A percentile compares a stretch with the other conserved stretches of the same genome.
Evolutionary conservation across 2,113 vertebrate species (phyloP).

Genomic region (Halichoeres trimaculatus): DNA sequence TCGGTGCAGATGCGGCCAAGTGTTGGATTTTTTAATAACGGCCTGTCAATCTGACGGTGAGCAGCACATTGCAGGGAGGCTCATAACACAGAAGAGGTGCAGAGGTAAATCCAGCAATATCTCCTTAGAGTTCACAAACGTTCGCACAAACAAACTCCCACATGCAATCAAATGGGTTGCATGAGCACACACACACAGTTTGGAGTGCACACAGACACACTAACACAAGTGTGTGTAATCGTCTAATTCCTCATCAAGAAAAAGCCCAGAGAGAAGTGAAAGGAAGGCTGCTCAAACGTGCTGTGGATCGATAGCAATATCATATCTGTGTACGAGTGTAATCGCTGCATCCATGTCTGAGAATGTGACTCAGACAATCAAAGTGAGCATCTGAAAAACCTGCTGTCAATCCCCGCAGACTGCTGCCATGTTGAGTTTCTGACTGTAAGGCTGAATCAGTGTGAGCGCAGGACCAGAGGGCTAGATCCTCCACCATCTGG

Average conservation of each 20-base stretch:
- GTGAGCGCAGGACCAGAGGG: constrained; percentile 63
- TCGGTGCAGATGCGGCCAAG: constrained; percentile 80
- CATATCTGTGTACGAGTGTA: constrained; percentile 36
- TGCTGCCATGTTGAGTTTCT: constrained; percentile 26
- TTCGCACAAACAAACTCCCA: constrained; percentile 57
- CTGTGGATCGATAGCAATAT: constrained; percentile 44
- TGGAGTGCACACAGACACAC: constrained; percentile 3
- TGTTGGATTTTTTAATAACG: constrained; percentile 84
- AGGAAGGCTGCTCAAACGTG: constrained; percentile 3
- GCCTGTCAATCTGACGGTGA: constrained; percentile 81
- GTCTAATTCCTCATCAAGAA: constrained; percentile 25
- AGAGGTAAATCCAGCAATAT: constrained; percentile 79
- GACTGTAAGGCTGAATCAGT: constrained; percentile 58
- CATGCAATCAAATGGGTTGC: constrained; percentile 35
- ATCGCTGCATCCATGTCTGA: constrained; percentile 23
- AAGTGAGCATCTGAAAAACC: constrained; percentile 49
- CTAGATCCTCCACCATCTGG: constrained; percentile 80
- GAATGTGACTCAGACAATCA: constrained; percentile 44
- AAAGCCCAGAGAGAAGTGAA: background rate
- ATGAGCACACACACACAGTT: background rate
- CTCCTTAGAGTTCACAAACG: constrained; percentile 67
- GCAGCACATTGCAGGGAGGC: constrained; percentile 68
- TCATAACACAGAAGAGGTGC: constrained; percentile 71
- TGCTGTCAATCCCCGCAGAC: constrained; percentile 45
- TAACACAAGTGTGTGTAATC: constrained; percentile 8